Conservation (phyloP, 2,113 vertebrate genomes). For the Shinisaurus crocodilurus region DNA sequence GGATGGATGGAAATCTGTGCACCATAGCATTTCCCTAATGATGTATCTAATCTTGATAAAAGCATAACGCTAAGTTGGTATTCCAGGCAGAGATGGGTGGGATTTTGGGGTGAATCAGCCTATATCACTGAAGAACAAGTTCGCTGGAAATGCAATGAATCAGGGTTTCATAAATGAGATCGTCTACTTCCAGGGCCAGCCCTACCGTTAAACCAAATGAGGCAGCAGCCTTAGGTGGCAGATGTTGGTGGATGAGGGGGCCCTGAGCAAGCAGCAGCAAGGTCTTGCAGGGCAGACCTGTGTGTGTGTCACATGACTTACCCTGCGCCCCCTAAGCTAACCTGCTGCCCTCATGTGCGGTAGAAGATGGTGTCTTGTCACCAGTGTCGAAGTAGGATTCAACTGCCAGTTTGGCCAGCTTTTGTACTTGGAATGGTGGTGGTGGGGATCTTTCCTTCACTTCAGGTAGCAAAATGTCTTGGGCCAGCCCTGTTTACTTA, state of each 20-base stretch:
- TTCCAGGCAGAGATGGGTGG: background rate
- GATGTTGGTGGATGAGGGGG: background rate
- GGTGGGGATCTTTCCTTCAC: too few relatives aligned
- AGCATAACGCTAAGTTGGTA: background rate
- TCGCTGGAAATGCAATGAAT: background rate
- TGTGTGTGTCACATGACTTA: background rate
- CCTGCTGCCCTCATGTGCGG: background rate
- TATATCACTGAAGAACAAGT: background rate
- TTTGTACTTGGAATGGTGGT: too few relatives aligned
- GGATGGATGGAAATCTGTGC: background rate
- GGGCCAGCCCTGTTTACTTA: background rate
- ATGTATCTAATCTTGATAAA: background rate
- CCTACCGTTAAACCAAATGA: too few relatives aligned
- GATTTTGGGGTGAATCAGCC: background rate
- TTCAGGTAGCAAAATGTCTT: too few relatives aligned
- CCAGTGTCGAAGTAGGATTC: background rate
- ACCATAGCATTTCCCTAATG: background rate
- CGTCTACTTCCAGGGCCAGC: background rate
- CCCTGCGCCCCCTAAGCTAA: background rate
- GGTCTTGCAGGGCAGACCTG: background rate
- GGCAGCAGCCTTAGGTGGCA: background rate
- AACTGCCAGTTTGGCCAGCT: background rate
- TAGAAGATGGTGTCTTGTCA: background rate
- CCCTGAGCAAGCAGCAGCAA: background rate
- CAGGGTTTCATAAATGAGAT: background rate